Evolutionary conservation across 37 sponge, comb jelly and placozoan genomes (phyloP), one percentile per base, ranked within the genome.

Genomic region (Halichondria panicea): DNA sequence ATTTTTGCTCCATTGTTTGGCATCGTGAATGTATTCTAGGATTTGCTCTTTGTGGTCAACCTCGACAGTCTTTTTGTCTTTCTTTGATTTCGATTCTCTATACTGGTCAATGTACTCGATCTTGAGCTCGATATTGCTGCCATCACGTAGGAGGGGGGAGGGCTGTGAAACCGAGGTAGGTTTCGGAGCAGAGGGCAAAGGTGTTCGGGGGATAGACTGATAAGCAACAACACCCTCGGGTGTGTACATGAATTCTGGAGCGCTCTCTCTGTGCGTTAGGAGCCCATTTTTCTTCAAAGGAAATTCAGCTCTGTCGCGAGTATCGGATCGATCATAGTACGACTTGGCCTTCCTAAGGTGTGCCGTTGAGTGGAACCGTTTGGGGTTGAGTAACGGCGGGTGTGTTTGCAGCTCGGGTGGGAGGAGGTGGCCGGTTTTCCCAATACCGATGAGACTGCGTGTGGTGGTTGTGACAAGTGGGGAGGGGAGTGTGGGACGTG

Each of bases 11-110:
- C 86, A 86, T 11, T 73, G 58, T 44, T 41, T 72, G 33, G 86
- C 86, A 31, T 86, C 86, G 4, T 15, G 28, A 25, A 86, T 86
- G 66, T 74, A 86, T 75, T 86, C 64, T 62, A 45, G 59, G 62
- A 66, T 70, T 39, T 28, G 12, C 57, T 72, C 27, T n/a, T 39
- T 58, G 39, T 74, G 3, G 57, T 28, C 13, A 9, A 4, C 13
- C 3, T 19, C 38, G 11, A 7, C 39, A 4, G 38, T 7, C 33
- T 35, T 64, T 15, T 34, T 64, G 13, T 48, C 15, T 11, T 15
- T 48, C 52, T 15, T 18, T 48, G 13, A 48, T 54, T 15, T 27
- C 56, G 30, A 36, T 25, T 33, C 35, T 32, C 68, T 18, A 40
- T 57, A 46, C 55, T 70, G 70, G 72, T 84, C 78, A 22, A 84